Percentiles rank a stretch among this genome's conserved stretches.
These are phyloP conservation scores for Drosophila leonis DNA, from an alignment of 2,888 invertebrate genomes.

Conservation along the genomic window DNA sequence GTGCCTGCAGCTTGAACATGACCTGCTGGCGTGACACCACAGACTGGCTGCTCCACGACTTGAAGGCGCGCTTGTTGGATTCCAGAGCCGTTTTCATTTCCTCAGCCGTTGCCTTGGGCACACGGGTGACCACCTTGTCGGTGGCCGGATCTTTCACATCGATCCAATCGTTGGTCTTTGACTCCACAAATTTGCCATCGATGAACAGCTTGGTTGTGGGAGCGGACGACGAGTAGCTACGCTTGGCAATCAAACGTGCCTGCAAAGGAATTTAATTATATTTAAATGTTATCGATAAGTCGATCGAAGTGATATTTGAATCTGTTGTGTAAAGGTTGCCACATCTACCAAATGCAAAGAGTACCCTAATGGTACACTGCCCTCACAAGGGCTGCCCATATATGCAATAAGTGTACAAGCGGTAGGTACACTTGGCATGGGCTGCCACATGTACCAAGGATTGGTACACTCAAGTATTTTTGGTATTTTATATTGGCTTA, in stretches of 20 bases:
- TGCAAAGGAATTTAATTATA: conserved; percentile 40
- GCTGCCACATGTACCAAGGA: background rate
- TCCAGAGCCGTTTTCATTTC: conserved; percentile 96
- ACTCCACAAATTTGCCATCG: conserved; percentile 97
- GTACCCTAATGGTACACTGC: background rate
- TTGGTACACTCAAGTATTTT: background rate
- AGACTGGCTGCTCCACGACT: conserved; percentile 95
- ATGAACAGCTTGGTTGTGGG: conserved; percentile 97
- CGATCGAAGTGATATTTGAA: background rate
- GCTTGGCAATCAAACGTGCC: conserved; percentile 78
- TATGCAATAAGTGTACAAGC: background rate
- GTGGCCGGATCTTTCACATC: conserved; percentile 98
- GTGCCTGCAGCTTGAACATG: conserved; percentile 94
- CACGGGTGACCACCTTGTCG: conserved; percentile 92
- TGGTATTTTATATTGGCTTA: background rate
- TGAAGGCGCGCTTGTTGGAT: conserved; percentile 92
- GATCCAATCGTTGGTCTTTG: conserved; percentile 96
- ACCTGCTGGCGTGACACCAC: conserved; percentile 96
- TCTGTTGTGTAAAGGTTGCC: background rate
- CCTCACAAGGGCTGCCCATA: background rate
- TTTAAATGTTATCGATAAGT: conserved; percentile 19
- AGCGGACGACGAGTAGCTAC: conserved; percentile 87
- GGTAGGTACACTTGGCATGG: too few species aligned
- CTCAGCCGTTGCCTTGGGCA: conserved; percentile 94
- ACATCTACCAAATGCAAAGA: background rate